phyloP scores from a whole-genome alignment of 2,797 vertebrate genomes.

The Triplophysa yarkandensis region DNA sequence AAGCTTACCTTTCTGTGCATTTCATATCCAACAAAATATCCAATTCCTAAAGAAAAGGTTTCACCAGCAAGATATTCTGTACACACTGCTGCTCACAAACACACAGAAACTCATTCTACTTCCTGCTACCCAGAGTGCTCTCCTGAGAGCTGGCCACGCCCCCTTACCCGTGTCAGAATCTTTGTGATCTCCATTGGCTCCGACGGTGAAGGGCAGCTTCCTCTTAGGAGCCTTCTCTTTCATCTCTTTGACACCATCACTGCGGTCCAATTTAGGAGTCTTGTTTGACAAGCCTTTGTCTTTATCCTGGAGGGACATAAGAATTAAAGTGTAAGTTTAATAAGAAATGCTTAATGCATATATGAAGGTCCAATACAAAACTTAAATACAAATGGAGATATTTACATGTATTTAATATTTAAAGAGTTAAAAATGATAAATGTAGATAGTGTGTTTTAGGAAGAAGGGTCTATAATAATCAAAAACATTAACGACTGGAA shows the following conservation, averaged over 20 bases:
- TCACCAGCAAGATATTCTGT: constrained; percentile 34
- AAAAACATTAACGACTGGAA: constrained; percentile 45
- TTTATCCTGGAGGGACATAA: constrained; percentile 81
- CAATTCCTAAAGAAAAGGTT: constrained; percentile 55
- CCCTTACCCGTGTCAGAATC: constrained; percentile 95
- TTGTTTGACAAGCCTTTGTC: constrained; percentile 98
- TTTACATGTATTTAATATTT: too few relatives aligned
- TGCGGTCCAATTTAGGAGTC: constrained; percentile 97
- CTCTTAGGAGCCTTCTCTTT: constrained; percentile 96
- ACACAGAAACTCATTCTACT: constrained; percentile 39
- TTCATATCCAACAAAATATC: constrained; percentile 55
- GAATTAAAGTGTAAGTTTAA: neutral
- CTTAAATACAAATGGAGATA: neutral
- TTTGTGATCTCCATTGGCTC: constrained; percentile 99
- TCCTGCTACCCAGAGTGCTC: constrained; percentile 49
- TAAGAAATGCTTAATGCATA: neutral
- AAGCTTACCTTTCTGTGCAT: constrained; percentile 65
- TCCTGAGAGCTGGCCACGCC: constrained; percentile 33
- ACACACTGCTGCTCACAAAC: constrained; percentile 31
- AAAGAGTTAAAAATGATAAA: too few relatives aligned
- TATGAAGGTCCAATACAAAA: neutral
- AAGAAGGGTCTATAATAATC: too few relatives aligned
- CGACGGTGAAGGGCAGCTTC: constrained; percentile 96
- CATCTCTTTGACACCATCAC: constrained; percentile 97
- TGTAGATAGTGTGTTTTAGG: too few relatives aligned